Evolutionary conservation across 92 coral and sea anemone species (phyloP).

Genomic region (Palythoa grandiflora): DNA sequence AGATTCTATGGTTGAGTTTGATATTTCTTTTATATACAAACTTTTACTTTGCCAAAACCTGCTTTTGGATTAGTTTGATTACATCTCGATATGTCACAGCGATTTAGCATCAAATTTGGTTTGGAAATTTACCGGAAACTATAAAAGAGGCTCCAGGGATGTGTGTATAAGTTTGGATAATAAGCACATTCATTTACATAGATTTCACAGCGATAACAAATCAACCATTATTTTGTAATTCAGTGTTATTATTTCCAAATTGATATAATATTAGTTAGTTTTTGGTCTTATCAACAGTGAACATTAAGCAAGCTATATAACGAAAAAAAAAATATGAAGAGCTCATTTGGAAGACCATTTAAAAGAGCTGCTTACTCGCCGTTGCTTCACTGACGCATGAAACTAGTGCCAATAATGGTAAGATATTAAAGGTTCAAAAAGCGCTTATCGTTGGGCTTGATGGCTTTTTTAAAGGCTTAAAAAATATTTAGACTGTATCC

Average conservation of each 20-base stretch:
- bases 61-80: neutral
- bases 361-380: neutral
- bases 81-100: neutral
- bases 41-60: neutral
- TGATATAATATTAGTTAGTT: neutral
- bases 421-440: neutral
- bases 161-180: neutral
- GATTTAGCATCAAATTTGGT: neutral
- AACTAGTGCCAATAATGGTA: neutral
- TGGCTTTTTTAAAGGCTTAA: neutral
- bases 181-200: neutral
- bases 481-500: neutral
- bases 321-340: neutral
- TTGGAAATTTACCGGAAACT: neutral
- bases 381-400: neutral
- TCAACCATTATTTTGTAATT: no score
- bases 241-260: no score
- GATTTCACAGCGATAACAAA: neutral
- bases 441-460: neutral
- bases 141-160: neutral
- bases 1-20: neutral
- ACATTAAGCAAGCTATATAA: neutral
- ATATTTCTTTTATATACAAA: neutral
- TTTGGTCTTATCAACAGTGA: neutral
- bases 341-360: neutral